Percentiles rank a stretch among this genome's conserved stretches.
These are phyloP conservation scores for Drosophila ambigua DNA, from an alignment of 1,140 invertebrate genomes.

Conservation along the genomic window DNA sequence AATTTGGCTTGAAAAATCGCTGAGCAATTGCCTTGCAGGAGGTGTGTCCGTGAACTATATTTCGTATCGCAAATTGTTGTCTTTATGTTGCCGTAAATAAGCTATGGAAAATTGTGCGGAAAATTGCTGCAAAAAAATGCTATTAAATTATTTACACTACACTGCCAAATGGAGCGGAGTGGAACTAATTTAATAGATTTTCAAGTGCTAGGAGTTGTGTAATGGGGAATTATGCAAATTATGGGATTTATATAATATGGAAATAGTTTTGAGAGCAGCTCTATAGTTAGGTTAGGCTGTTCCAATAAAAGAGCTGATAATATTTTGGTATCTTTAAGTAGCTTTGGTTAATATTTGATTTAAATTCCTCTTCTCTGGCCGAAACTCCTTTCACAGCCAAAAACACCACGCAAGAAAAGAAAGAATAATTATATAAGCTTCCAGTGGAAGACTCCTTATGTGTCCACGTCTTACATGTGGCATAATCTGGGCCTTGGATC, in stretches of 20 bases:
- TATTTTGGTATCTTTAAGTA: too few species aligned
- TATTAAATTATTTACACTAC: conserved; percentile 37
- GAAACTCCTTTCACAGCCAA: conserved; percentile 2
- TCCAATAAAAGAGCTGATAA: too few species aligned
- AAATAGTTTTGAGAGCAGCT: too few species aligned
- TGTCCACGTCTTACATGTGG: conserved; percentile 3
- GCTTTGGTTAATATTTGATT: too few species aligned
- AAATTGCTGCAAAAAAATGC: conserved; percentile 27
- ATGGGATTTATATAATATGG: too few species aligned
- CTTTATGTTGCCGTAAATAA: conserved; percentile 65
- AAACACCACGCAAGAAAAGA: conserved; percentile 15
- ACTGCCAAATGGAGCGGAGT: conserved; percentile 17
- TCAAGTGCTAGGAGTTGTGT: conserved; percentile 9
- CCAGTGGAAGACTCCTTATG: conserved; percentile 1
- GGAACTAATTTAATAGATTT: conserved; percentile 32
- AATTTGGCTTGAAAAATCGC: conserved; percentile 58
- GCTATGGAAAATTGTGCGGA: conserved; percentile 57
- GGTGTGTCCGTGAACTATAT: conserved; percentile 71
- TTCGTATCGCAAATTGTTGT: conserved; percentile 64
- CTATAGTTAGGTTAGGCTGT: too few species aligned
- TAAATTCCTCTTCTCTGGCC: too few species aligned
- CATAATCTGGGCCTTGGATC: conserved; percentile 2
- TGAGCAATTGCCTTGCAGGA: conserved; percentile 38
- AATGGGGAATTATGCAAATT: conserved; percentile 20
- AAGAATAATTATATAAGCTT: conserved; percentile 48